These are phyloP conservation scores for Arctopsyche grandis DNA, from an alignment of 1,140 invertebrate species.

Conservation along the genomic window DNA sequence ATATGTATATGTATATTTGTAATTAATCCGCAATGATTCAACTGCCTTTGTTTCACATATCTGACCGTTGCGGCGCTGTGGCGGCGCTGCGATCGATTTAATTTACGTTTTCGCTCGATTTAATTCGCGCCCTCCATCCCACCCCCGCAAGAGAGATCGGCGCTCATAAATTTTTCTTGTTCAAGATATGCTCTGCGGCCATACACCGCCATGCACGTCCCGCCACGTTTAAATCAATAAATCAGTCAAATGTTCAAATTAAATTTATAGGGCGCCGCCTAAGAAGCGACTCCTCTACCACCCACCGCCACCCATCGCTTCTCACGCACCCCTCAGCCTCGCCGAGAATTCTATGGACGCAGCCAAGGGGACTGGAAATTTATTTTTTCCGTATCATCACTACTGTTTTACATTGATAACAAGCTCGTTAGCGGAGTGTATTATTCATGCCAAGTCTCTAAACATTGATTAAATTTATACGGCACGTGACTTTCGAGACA, in stretches of 20 bases:
- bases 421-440: slow-evolving; percentile 45
- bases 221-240: slow-evolving; percentile 36
- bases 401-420: slow-evolving; percentile 47
- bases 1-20: no score
- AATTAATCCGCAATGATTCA: no score
- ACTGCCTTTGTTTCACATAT: no score
- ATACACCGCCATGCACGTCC: slow-evolving; percentile 24
- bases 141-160: not conserved
- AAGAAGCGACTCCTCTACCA: slow-evolving; percentile 4
- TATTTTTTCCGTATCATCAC: slow-evolving; percentile 40
- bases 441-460: slow-evolving; percentile 47
- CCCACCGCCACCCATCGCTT: not conserved
- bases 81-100: not conserved
- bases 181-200: slow-evolving; percentile 24
- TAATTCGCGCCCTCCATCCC: slow-evolving; percentile 5
- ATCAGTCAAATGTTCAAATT: slow-evolving; percentile 42
- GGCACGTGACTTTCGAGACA: slow-evolving; percentile 46
- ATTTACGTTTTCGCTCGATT: slow-evolving; percentile 16
- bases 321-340: not conserved
- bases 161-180: slow-evolving; percentile 11
- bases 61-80: not conserved
- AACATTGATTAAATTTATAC: slow-evolving; percentile 49
- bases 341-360: not conserved
- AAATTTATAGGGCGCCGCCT: slow-evolving; percentile 34
- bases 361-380: not conserved